phyloP scores from a whole-genome alignment of 2,797 vertebrate species.

The Lophius americanus region DNA sequence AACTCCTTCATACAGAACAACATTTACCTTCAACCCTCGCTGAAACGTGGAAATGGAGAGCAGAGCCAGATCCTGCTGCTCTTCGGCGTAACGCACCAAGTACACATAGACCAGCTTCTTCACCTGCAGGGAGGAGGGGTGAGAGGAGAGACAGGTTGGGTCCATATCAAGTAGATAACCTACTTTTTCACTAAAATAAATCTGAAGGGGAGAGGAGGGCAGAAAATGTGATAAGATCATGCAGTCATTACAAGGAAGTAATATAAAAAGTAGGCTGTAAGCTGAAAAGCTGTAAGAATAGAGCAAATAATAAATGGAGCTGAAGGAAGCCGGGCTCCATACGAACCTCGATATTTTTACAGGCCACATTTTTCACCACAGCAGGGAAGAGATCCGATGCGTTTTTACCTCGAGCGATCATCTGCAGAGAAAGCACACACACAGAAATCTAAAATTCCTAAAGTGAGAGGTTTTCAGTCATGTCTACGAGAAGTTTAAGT shows the following conservation, averaged over 20 bases:
- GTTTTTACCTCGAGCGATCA: slow-evolving; percentile 97
- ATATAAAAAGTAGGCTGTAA: too few species aligned
- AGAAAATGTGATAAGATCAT: slow-evolving; percentile 16
- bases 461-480: slow-evolving; percentile 11
- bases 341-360: slow-evolving; percentile 98
- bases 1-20: too few species aligned
- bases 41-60: slow-evolving; percentile 99
- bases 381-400: slow-evolving; percentile 97
- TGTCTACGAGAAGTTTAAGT: slow-evolving; percentile 2
- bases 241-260: slow-evolving; percentile 19
- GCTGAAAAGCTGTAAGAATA: not conserved
- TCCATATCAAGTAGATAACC: slow-evolving; percentile 33
- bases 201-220: slow-evolving; percentile 7
- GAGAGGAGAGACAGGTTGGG: not conserved
- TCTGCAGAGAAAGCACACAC: slow-evolving; percentile 76
- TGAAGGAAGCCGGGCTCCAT: not conserved
- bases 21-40: slow-evolving; percentile 90
- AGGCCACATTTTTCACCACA: slow-evolving; percentile 97
- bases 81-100: slow-evolving; percentile 95
- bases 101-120: slow-evolving; percentile 99
- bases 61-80: slow-evolving; percentile 96
- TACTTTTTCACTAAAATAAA: slow-evolving; percentile 31
- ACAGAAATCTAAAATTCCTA: slow-evolving; percentile 4
- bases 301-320: slow-evolving; percentile 5
- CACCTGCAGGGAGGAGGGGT: slow-evolving; percentile 78